These are phyloP conservation scores for Mycalesis mineus DNA, from an alignment of 2,888 invertebrate genomes.

Conservation along the genomic window DNA sequence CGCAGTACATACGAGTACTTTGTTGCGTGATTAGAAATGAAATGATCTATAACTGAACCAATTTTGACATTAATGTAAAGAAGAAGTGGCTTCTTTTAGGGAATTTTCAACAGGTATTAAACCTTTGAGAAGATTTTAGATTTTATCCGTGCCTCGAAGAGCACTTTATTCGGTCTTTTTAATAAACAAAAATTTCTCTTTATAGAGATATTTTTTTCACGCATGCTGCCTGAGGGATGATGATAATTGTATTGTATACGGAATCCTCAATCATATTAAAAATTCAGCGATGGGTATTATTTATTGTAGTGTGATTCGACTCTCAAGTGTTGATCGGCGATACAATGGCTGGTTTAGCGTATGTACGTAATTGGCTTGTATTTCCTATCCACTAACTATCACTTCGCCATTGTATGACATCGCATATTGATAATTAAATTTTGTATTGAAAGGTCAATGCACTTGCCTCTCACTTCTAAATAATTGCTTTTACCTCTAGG, in stretches of 20 bases:
- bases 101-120: no score
- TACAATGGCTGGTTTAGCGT: slow-evolving; percentile 8
- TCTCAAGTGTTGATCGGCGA: slow-evolving; percentile 12
- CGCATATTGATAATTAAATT: slow-evolving; percentile 1
- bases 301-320: slow-evolving; percentile 17
- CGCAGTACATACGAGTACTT: no score
- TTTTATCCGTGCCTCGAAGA: no score
- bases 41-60: no score
- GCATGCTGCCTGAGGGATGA: no score
- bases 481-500: background rate
- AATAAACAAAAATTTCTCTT: no score
- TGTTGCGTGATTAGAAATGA: no score
- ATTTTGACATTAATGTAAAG: no score
- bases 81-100: no score
- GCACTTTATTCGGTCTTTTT: no score
- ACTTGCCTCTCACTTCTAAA: background rate
- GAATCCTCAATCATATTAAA: background rate
- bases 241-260: background rate
- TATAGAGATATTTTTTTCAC: no score
- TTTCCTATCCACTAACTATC: background rate
- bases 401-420: background rate
- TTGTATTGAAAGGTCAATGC: background rate
- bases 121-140: no score
- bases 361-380: background rate
- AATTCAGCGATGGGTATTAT: background rate